Base-by-base conservation (phyloP, 2,888 invertebrate genomes). In the Dasysyrphus albostriatus region DNA sequence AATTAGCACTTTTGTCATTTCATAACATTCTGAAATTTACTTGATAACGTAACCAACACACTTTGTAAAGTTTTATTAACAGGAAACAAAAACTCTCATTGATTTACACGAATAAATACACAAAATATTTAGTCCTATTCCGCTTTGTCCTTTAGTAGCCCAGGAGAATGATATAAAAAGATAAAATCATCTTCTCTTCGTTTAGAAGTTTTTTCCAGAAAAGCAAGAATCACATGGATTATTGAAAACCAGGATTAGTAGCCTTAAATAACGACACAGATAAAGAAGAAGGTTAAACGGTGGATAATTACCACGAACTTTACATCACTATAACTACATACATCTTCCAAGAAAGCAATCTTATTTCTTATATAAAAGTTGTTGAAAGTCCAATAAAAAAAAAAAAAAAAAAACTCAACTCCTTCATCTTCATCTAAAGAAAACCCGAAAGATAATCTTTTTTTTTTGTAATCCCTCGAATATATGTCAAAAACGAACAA, bases 401-500 rank as follows among this genome's bases (percentile, higher is more conserved):
- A 56, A n/a, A 3, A 19, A 2, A 29, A 19, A 12, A 39, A 39
- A 29, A 56, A n/a, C 2, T 16, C 61, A 49, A 59, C 49, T 76
- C 42, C 37, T 44, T 63, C 63, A 49, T 76, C 37, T 44, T 63
- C 63, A 56, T 76, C 54, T 39, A 76, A 76, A 56, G 73, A 67
- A 82, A 63, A 44, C 42, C 77, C 67, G 10, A 74, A 47, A 73
- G 44, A 77, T 49, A 14, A 8, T 39, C 8, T 29, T 44, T 37
- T 39, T n/a, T 39, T 24, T 69, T 54, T 67, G 32, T 39, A 56
- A 61, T 77, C 67, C 65, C 34, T 16, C 51, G 61, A 78, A 70
- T 65, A 58, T 83, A 74, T 78, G 69, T 78, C 83, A 75, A 67
- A 51, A 79, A 51, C 24, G 56, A 79, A 83, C 78, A 83, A 83